Evolutionary conservation across 1,140 invertebrate species (phyloP), one percentile per base, ranked within the genome.

Genomic region (Leptinotarsa defecta): DNA sequence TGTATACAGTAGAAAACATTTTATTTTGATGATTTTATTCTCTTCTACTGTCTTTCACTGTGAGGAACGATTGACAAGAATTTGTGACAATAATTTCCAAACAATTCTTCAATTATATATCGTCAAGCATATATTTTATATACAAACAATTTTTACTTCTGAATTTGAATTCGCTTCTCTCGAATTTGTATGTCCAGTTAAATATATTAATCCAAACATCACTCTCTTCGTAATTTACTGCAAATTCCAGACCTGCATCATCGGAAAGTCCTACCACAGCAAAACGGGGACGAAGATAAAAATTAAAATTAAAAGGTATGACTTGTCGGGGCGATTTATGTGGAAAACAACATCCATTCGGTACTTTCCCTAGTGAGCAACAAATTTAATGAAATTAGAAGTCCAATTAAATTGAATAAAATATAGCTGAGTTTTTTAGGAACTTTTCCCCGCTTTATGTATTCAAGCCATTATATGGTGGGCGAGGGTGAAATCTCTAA

Each of bases 371-470:
- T 57, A 57, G 52, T 57, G 52, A 15, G 52, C 52, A 57, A 57
- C 52, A 57, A 57, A 57, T 57, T 57, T 57, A 57, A 57, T 57
- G 52, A 57, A 57, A 57, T 57, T 57, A 57, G 13, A 57, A 57
- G 52, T 57, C 52, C 52, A 57, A 57, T 57, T 57, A 57, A 15
- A 57, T 57, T 57, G n/a, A 57, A 57, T 57, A 57, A 57, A 57
- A 57, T 57, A 57, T 57, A 19, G 52, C 52, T 8, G 52, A 57
- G 52, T 19, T 57, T 57, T 57, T 57, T n/a, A n/a, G 17, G 52
- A 57, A 57, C 52, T 57, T 57, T 57, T 57, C n/a, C n/a, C 52
- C 52, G 52, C n/a, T 57, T 57, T 57, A 57, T 57, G 15, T 57
- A 57, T 57, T 57, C 52, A 57, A 57, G 52, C 52, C 52, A 15